These are phyloP conservation scores for Cassiopea andromeda DNA, from an alignment of 30 jellyfish, hydroid and myxozoan species.

Conservation along the genomic window DNA sequence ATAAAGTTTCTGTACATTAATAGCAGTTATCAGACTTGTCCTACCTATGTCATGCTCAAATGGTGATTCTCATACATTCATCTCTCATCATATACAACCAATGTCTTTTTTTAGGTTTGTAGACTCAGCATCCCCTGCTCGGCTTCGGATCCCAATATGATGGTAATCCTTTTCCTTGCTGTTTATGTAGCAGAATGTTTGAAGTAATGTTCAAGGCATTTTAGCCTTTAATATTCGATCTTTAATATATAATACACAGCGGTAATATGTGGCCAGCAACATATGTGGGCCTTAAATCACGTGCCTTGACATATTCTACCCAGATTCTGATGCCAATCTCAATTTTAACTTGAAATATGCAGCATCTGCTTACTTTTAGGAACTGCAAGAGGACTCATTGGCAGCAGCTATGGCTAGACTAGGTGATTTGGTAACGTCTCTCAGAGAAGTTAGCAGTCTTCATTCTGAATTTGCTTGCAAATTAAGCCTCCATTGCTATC, in stretches of 20 bases:
- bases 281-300: too few species aligned
- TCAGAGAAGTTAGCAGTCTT: slow-evolving; percentile 81
- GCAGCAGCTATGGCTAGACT: slow-evolving; percentile 86
- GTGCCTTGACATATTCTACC: neutral
- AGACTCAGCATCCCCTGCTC: slow-evolving; percentile 88
- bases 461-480: slow-evolving; percentile 83
- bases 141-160: slow-evolving; percentile 10
- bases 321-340: neutral
- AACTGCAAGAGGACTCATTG: slow-evolving; percentile 59
- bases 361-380: slow-evolving; percentile 7
- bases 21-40: too few species aligned
- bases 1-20: too few species aligned
- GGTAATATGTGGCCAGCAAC: too few species aligned
- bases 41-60: too few species aligned
- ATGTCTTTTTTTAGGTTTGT: slow-evolving; percentile 70
- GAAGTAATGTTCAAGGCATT: neutral
- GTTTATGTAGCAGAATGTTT: neutral
- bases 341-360: neutral
- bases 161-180: neutral
- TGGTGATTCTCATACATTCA: too few species aligned
- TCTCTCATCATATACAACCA: neutral
- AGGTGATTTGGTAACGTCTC: slow-evolving; percentile 82
- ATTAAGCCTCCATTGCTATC: slow-evolving; percentile 80
- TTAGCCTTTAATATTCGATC: too few species aligned
- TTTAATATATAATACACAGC: too few species aligned